Percentiles rank a stretch among this genome's conserved stretches.
These are phyloP conservation scores for Apotomis betuletana DNA, from an alignment of 2,888 invertebrate species.

Conservation along the genomic window DNA sequence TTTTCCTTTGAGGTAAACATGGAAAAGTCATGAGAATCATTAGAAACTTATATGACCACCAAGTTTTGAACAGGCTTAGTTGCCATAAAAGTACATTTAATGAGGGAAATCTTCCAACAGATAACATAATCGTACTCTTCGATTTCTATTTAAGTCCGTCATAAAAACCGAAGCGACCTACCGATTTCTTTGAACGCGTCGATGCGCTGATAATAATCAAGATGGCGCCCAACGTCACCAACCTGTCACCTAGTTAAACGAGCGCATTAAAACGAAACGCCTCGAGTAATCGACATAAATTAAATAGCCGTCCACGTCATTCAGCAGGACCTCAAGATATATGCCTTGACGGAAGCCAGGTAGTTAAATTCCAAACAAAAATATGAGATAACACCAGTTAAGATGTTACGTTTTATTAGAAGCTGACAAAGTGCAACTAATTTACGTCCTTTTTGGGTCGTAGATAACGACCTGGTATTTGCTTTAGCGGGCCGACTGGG, in stretches of 20 bases:
- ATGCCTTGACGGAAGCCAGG: conserved; percentile 79
- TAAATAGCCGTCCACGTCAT: conserved; percentile 78
- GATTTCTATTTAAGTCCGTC: conserved; percentile 51
- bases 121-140: conserved; percentile 40
- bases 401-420: conserved; percentile 80
- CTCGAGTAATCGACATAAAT: conserved; percentile 77
- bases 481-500: conserved; percentile 46
- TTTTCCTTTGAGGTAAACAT: neutral
- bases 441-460: conserved; percentile 69
- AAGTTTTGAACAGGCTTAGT: conserved; percentile 3
- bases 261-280: conserved; percentile 78
- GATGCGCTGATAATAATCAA: conserved; percentile 73
- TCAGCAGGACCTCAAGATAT: conserved; percentile 72
- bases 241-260: conserved; percentile 75
- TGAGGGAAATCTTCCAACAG: conserved; percentile 32
- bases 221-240: conserved; percentile 78
- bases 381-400: conserved; percentile 78
- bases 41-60: conserved; percentile 13
- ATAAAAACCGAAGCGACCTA: conserved; percentile 56
- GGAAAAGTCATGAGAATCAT: neutral
- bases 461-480: conserved; percentile 54
- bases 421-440: conserved; percentile 76
- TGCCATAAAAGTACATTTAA: conserved; percentile 29
- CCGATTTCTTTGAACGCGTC: conserved; percentile 56
- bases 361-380: conserved; percentile 80